Evolutionary conservation across 2,888 invertebrate genomes (phyloP).

Genomic region (Acleris cristana): DNA sequence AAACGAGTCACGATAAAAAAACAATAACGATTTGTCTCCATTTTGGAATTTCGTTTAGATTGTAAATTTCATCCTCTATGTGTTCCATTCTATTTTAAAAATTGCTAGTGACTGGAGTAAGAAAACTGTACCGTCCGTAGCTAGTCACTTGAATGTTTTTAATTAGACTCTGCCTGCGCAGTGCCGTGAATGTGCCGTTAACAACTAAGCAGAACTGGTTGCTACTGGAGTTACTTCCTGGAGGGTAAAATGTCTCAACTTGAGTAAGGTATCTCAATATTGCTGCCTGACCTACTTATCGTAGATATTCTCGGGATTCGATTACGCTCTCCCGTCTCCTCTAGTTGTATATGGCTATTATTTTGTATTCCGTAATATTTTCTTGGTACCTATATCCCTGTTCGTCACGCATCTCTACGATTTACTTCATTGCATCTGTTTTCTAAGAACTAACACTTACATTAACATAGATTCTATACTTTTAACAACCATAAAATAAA

Average conservation of each 20-base stretch:
- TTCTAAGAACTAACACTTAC: too few relatives aligned
- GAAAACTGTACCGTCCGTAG: background rate
- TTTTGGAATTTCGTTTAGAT: constrained; percentile 41
- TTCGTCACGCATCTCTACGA: too few relatives aligned
- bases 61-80: background rate
- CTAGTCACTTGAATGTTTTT: constrained; percentile 19
- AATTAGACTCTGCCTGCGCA: constrained; percentile 22
- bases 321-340: background rate
- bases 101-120: background rate
- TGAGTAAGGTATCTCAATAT: constrained; percentile 9
- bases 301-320: constrained; percentile 3
- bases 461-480: too few relatives aligned
- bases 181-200: constrained; percentile 48
- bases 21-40: constrained; percentile 42
- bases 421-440: too few relatives aligned
- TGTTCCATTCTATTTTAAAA: too few relatives aligned
- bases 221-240: constrained; percentile 20
- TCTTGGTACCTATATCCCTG: background rate
- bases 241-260: constrained; percentile 16
- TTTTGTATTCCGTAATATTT: background rate
- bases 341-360: background rate
- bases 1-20: constrained; percentile 42
- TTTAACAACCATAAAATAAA: too few relatives aligned
- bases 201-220: constrained; percentile 39
- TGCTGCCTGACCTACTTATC: constrained; percentile 13